phyloP scores from a whole-genome alignment of 2,113 vertebrate species.

The Candoia aspera region DNA sequence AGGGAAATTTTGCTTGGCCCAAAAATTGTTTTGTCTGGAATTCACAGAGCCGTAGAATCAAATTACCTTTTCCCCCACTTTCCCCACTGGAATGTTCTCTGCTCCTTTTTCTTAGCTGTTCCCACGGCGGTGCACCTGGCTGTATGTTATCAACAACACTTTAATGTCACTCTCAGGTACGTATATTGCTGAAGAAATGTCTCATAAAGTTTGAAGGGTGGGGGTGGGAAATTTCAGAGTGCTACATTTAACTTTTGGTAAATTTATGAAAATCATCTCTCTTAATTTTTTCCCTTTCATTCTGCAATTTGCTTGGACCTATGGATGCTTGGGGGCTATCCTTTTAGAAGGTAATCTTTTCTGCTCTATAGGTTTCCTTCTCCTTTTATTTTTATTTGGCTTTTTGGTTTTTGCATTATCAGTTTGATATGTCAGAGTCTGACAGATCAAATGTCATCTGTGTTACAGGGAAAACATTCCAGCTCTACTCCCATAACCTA shows the following conservation, averaged over 20 bases:
- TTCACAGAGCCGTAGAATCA: neutral
- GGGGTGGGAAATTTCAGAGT: neutral
- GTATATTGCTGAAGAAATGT: slow-evolving; percentile 45
- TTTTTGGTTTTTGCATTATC: neutral
- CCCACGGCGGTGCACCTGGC: slow-evolving; percentile 94
- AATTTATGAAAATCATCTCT: neutral
- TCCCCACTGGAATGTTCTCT: neutral
- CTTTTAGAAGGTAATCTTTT: slow-evolving; percentile 92
- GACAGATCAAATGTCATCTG: slow-evolving; percentile 24
- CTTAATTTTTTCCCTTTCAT: slow-evolving; percentile 39
- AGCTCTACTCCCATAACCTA: slow-evolving; percentile 97
- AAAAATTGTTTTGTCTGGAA: neutral
- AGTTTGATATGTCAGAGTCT: neutral
- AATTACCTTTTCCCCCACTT: neutral
- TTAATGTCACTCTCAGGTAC: slow-evolving; percentile 97
- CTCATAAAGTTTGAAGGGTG: rapidly evolving
- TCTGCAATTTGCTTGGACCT: slow-evolving; percentile 70
- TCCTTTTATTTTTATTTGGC: neutral
- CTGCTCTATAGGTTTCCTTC: slow-evolving; percentile 35
- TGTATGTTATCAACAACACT: slow-evolving; percentile 98
- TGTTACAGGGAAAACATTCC: slow-evolving; percentile 92
- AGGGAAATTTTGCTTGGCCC: neutral
- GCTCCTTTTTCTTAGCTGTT: slow-evolving; percentile 80
- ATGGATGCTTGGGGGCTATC: slow-evolving; percentile 64
- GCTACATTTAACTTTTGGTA: neutral